These are phyloP conservation scores for Dromas ardeola DNA, from an alignment of 2,113 vertebrate genomes.

Conservation along the genomic window DNA sequence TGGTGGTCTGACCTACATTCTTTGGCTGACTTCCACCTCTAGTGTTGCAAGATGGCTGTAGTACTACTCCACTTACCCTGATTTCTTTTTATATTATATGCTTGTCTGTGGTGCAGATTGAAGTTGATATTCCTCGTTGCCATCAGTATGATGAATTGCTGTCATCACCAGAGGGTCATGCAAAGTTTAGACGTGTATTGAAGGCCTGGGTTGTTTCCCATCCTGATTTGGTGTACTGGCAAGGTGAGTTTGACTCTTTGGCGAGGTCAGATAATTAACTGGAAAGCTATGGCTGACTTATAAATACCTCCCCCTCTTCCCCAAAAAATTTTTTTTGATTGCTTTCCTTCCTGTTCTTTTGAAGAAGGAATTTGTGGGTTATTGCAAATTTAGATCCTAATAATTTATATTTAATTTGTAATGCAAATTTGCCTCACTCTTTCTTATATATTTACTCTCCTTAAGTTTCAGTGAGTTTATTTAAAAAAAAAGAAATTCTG, in stretches of 20 bases:
- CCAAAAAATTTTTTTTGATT: neutral
- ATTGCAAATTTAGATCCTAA: neutral
- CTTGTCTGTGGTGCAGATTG: conserved; percentile 82
- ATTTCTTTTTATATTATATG: neutral
- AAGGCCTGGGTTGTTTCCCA: conserved; percentile 99
- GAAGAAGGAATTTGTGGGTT: neutral
- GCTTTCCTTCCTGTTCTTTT: neutral
- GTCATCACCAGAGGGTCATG: conserved; percentile 94
- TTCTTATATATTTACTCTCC: neutral
- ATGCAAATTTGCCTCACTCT: neutral
- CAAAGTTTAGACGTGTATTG: conserved; percentile 92
- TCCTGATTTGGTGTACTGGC: conserved; percentile 97
- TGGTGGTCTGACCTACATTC: neutral
- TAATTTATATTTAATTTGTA: neutral
- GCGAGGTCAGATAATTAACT: neutral
- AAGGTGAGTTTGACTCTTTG: conserved; percentile 81
- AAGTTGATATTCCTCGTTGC: conserved; percentile 98
- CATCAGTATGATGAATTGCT: conserved; percentile 98
- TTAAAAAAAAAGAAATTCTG: neutral
- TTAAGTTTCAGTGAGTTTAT: neutral
- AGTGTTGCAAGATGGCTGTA: neutral
- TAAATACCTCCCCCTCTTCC: neutral
- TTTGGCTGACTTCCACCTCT: neutral
- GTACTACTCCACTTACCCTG: neutral
- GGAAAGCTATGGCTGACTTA: neutral